These are phyloP conservation scores for Drosophila pseudotalamancana DNA, from an alignment of 2,888 invertebrate species.

Conservation along the genomic window DNA sequence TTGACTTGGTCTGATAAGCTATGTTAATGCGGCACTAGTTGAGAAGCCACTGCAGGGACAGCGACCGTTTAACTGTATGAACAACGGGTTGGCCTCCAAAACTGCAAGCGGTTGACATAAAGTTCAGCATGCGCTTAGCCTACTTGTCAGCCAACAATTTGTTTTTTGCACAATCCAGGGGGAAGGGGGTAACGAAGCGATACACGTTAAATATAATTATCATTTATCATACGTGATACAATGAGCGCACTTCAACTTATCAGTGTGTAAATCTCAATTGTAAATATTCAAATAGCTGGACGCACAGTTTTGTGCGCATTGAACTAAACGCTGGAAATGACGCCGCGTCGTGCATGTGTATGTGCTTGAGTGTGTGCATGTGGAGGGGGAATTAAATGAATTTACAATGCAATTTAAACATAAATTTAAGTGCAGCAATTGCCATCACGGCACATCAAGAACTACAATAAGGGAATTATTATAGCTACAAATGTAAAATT, in stretches of 20 bases:
- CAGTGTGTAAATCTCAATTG: slow-evolving; percentile 9
- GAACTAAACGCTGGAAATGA: not conserved
- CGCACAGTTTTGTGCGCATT: slow-evolving; percentile 6
- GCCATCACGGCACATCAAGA: slow-evolving; percentile 5
- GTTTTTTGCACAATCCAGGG: slow-evolving; percentile 2
- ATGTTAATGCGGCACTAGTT: slow-evolving; percentile 19
- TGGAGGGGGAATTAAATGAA: slow-evolving; percentile 33
- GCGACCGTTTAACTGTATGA: slow-evolving; percentile 13
- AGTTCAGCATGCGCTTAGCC: slow-evolving; percentile 7
- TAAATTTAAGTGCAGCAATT: slow-evolving; percentile 32
- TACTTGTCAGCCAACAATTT: slow-evolving; percentile 40
- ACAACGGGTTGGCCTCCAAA: slow-evolving; percentile 4
- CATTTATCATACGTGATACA: no score
- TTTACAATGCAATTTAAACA: slow-evolving; percentile 48
- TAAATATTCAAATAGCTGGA: not conserved
- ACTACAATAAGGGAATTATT: slow-evolving; percentile 16
- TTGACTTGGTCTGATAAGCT: slow-evolving; percentile 22
- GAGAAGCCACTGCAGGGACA: slow-evolving; percentile 18
- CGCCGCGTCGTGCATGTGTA: not conserved
- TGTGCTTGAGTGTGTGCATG: not conserved
- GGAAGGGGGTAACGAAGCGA: slow-evolving; percentile 31
- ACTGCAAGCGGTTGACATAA: not conserved
- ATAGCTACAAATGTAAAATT: slow-evolving; percentile 55
- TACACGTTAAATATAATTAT: slow-evolving; percentile 19
- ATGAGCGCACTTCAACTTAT: no score